Evolutionary conservation across 1,140 invertebrate species (phyloP).

Genomic region (Marisa cornuarietis): DNA sequence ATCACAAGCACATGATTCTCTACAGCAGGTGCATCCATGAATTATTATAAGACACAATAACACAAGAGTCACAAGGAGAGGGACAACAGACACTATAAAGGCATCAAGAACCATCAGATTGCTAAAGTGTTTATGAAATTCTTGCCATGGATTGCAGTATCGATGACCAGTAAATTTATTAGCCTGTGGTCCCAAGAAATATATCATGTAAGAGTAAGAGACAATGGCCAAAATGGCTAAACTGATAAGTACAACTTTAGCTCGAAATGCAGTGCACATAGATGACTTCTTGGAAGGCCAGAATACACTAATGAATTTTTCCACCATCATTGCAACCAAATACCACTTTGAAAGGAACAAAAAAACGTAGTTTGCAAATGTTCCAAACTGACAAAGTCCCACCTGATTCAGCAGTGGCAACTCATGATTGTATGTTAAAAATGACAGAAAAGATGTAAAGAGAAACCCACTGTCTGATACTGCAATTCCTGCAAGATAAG

Average conservation of each 20-base stretch:
- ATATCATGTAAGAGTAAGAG: constrained; percentile 44
- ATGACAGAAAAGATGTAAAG: constrained; percentile 34
- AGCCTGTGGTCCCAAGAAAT: constrained; percentile 35
- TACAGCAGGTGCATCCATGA: constrained; percentile 31
- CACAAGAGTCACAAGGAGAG: constrained; percentile 30
- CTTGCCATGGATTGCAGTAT: constrained; percentile 23
- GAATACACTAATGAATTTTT: constrained; percentile 53
- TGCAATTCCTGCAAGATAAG: constrained; percentile 71
- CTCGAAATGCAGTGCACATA: constrained; percentile 47
- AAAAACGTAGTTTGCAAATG: constrained; percentile 45
- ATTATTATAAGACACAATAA: constrained; percentile 34
- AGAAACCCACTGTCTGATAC: constrained; percentile 70
- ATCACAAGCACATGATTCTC: constrained; percentile 26
- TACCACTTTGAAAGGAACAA: constrained; percentile 56
- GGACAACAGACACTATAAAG: constrained; percentile 39
- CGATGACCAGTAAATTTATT: too few species aligned
- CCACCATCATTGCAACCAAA: constrained; percentile 50
- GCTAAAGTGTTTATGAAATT: constrained; percentile 27
- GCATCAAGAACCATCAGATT: constrained; percentile 34
- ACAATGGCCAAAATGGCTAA: constrained; percentile 39
- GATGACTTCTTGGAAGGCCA: constrained; percentile 44
- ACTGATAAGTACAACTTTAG: constrained; percentile 44
- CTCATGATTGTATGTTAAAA: constrained; percentile 28
- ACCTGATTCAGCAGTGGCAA: constrained; percentile 32
- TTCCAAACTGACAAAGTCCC: constrained; percentile 44